Percentiles rank a stretch among this genome's conserved stretches.
Conservation (phyloP, 1,140 invertebrate species). For the Camponotus vicinus region DNA sequence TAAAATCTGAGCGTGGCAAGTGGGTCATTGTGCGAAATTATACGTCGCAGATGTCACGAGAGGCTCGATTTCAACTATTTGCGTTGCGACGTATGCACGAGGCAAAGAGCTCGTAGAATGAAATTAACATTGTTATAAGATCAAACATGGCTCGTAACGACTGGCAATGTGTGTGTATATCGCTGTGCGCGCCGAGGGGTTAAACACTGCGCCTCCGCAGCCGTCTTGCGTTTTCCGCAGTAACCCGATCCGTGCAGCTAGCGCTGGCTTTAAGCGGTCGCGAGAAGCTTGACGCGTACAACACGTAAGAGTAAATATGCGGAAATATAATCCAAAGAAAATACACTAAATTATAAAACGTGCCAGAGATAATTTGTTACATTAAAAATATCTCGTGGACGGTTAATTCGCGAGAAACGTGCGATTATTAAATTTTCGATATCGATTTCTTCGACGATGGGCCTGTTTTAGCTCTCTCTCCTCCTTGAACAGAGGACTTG, state of each 20-base stretch:
- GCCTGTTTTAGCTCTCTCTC: too few relatives aligned
- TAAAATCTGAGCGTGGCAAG: slow-evolving; percentile 47
- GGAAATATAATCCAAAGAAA: not conserved
- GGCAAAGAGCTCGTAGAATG: slow-evolving; percentile 42
- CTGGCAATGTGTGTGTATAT: slow-evolving; percentile 9
- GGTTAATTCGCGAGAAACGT: not conserved
- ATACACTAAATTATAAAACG: not conserved
- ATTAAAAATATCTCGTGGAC: not conserved
- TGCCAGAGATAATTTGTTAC: not conserved
- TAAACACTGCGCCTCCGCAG: slow-evolving; percentile 7
- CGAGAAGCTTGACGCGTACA: not conserved
- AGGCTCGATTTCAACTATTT: slow-evolving; percentile 60
- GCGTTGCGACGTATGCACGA: slow-evolving; percentile 36
- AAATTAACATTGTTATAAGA: slow-evolving; percentile 62
- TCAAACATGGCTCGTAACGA: slow-evolving; percentile 25
- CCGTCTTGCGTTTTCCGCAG: slow-evolving; percentile 48
- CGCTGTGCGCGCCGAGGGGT: not conserved
- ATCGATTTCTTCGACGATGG: not conserved
- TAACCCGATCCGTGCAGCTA: slow-evolving; percentile 12
- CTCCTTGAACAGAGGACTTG: not conserved
- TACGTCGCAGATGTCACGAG: slow-evolving; percentile 55
- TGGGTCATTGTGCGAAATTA: slow-evolving; percentile 54
- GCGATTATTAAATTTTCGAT: not conserved
- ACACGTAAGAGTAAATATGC: not conserved
- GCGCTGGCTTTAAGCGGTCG: not conserved